Conservation (phyloP, 1,140 invertebrate species). For the Zaprionus kolodkinae region DNA sequence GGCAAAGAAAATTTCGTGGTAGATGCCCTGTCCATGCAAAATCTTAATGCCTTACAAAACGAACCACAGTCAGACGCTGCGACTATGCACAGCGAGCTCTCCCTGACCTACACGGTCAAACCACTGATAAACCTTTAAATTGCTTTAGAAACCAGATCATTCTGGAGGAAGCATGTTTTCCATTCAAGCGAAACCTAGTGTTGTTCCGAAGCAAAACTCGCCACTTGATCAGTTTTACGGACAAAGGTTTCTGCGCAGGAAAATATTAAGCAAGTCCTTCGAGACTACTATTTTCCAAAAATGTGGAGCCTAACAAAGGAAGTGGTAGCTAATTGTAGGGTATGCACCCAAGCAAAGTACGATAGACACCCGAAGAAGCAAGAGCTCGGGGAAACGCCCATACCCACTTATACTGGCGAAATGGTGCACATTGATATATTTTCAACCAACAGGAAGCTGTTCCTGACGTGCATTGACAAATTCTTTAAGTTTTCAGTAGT, state of each 20-base stretch:
- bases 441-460: not conserved
- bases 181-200: not conserved
- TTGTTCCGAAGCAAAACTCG: too few species aligned
- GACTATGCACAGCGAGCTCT: too few species aligned
- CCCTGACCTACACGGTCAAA: too few species aligned
- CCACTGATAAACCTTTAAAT: too few species aligned
- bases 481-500: slow-evolving; percentile 6
- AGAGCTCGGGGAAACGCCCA: not conserved
- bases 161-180: not conserved
- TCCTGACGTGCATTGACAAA: not conserved
- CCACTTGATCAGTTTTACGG: too few species aligned
- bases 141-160: not conserved
- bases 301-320: not conserved
- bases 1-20: too few species aligned
- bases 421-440: slow-evolving; percentile 4
- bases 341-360: not conserved
- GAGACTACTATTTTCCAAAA: not conserved
- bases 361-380: slow-evolving; percentile 5
- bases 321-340: not conserved
- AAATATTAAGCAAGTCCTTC: not conserved
- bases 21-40: too few species aligned
- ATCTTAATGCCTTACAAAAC: too few species aligned
- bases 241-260: not conserved
- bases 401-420: not conserved
- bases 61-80: too few species aligned